Conservation (phyloP, 2,888 invertebrate genomes). For the Graphium colonna region DNA sequence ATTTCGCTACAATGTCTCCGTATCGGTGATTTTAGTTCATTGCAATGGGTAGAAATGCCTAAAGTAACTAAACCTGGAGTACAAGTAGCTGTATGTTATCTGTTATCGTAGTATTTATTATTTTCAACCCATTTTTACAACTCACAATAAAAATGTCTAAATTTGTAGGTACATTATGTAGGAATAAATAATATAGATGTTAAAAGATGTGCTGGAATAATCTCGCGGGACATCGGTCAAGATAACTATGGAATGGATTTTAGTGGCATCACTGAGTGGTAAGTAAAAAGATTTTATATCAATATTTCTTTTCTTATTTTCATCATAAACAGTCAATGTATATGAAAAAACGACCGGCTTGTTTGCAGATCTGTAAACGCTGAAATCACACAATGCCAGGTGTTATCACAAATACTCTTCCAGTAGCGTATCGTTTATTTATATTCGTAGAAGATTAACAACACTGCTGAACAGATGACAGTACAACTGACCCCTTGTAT, state of each 20-base stretch:
- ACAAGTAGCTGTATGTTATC: conserved; percentile 41
- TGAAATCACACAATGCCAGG: too few species aligned
- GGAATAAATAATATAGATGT: conserved; percentile 38
- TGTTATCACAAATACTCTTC: too few species aligned
- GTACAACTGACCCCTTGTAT: too few species aligned
- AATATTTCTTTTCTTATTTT: too few species aligned
- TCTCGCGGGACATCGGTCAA: conserved; percentile 21
- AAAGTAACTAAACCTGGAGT: conserved; percentile 32
- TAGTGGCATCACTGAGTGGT: conserved; percentile 52
- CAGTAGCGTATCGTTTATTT: too few species aligned
- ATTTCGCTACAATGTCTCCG: conserved; percentile 33
- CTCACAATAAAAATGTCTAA: too few species aligned
- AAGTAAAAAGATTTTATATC: too few species aligned
- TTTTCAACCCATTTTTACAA: not conserved
- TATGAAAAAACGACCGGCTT: too few species aligned
- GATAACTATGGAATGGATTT: conserved; percentile 54
- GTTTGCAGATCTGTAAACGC: too few species aligned
- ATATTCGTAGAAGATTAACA: too few species aligned
- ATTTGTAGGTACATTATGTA: conserved; percentile 30
- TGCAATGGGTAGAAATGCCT: conserved; percentile 44
- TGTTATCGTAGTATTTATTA: conserved; percentile 8
- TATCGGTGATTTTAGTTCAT: conserved; percentile 41
- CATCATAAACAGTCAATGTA: too few species aligned
- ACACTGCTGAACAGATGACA: too few species aligned
- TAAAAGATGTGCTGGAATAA: conserved; percentile 39